Base-by-base conservation (phyloP, 2,113 vertebrate genomes). In the Rhinopithecus roxellana region DNA sequence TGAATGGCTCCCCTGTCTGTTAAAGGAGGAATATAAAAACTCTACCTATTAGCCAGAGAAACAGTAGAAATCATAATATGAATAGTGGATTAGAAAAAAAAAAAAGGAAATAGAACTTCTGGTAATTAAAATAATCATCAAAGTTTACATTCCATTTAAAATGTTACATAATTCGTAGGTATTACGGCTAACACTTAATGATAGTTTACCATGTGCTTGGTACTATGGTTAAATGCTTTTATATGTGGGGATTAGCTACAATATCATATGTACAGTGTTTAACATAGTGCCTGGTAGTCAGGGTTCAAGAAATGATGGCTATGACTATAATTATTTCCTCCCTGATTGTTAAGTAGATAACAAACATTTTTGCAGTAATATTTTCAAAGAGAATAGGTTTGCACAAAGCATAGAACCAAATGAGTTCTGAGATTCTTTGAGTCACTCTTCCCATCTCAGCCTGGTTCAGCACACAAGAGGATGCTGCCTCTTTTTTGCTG, bases 111-210 rank as follows among this genome's bases (percentile, higher is more conserved):
- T 75, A 85, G n/a, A 86, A 45, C 69, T 72, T 91, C 35, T 69
- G 35, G 35, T 75, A 93, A 93, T 83, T 52, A 70, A 93, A 81
- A 83, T 77, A 80, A 85, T 89, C 77, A 38, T 94, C 87, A 64
- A 86, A 27, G 23, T 88, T 74, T 77, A 27, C 13, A 20, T 94
- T 70, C 77, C 74, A 13, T 35, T 74, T 82, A 85, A 80, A 96
- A 77, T 89, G 50, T 38, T 84, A 32, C 4, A 8, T 87, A 78
- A 20, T 61, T 97, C 55, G 18, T 6, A 59, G 30, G 8, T 64
- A 55, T 6, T 75, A 13, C 43, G 38, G 20, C 35, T 78, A 57
- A n/a, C 11, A 9, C 82, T 89, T 78, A 52, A 43, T 85, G 70
- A 43, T 95, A 40, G 38, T 92, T 89, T 25, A 18, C 64, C 59